These are phyloP conservation scores for Yponomeuta cagnagella DNA, from an alignment of 2,888 invertebrate species.

Conservation along the genomic window DNA sequence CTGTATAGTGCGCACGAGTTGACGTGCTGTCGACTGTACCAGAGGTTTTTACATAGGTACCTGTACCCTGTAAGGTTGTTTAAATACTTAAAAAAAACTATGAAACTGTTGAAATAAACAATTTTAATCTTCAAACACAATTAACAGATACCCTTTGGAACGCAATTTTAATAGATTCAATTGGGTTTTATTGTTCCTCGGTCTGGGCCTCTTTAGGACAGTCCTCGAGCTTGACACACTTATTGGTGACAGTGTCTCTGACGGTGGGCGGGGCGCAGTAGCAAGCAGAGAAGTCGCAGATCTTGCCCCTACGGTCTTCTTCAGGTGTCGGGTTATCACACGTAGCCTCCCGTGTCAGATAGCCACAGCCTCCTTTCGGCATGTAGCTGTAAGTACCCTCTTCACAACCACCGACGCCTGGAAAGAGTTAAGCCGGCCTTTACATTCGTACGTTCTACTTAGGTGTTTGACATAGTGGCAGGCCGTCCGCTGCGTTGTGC, in stretches of 20 bases:
- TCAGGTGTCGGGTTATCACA: constrained; percentile 20
- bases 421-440: background rate
- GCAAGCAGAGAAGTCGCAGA: constrained; percentile 24
- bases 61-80: no score
- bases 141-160: no score
- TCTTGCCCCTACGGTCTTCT: constrained; percentile 4
- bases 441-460: no score
- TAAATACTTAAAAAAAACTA: no score
- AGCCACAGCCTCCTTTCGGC: constrained; percentile 18
- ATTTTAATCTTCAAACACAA: no score
- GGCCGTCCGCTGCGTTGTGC: no score
- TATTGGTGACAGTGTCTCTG: constrained; percentile 15
- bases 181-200: background rate
- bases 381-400: constrained; percentile 22
- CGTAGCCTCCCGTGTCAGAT: constrained; percentile 20
- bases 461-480: no score
- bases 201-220: constrained; percentile 16
- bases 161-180: background rate
- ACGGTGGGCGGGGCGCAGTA: constrained; percentile 24
- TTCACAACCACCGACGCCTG: constrained; percentile 18
- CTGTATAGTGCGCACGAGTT: no score
- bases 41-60: no score
- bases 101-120: no score
- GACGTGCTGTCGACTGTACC: no score
- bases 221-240: constrained; percentile 3